Base-by-base conservation (phyloP, 2,113 vertebrate genomes). In the Syngnathus floridae region DNA sequence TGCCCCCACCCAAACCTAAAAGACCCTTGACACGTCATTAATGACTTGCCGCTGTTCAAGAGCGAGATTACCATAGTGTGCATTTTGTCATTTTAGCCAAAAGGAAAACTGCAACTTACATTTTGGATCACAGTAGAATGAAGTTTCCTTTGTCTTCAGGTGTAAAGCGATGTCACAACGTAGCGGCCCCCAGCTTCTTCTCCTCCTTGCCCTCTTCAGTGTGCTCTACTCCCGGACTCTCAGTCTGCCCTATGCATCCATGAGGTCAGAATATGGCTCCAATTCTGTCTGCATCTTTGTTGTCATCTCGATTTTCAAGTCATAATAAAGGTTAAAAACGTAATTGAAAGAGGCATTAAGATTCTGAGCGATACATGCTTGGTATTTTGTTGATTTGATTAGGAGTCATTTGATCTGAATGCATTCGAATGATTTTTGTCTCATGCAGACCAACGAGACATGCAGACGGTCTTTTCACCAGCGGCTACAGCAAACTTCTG, bases 391-490 rank as follows among this genome's bases (percentile, higher is more conserved):
- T n/a, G 13, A 58, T 61, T 26, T 9, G 19, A n/a, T 38, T 37
- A 10, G 1, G 54, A 35, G 31, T 2, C 26, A 11, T 55, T 36
- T 19, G 2, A 26, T 46, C 31, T 7, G 3, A 35, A 4, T 49
- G 21, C 31, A 9, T 48, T 11, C 0, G 10, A 10, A 10, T 61
- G 17, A 21, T 13, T 62, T 31, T 31, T 31, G 40, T 22, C 12
- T 16, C 2, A 1, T 65, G 43, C 86, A 98, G 97, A 91, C 91
- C 93, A 73, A 79, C 89, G 66, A 93, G 95, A 80, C 94, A 98
- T 75, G 93, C 93, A 69, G 96, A 98, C 81, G 94, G 94, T 81
- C 87, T 98, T 75, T 98, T 97, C 86, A 96, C 95, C 84, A 95
- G 87, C 77, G 94, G 93, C 76, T 97, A 93, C 83, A 97, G 94